These are phyloP conservation scores for Thalassarche chlororhynchos DNA, from an alignment of 2,113 vertebrate species.

Conservation along the genomic window DNA sequence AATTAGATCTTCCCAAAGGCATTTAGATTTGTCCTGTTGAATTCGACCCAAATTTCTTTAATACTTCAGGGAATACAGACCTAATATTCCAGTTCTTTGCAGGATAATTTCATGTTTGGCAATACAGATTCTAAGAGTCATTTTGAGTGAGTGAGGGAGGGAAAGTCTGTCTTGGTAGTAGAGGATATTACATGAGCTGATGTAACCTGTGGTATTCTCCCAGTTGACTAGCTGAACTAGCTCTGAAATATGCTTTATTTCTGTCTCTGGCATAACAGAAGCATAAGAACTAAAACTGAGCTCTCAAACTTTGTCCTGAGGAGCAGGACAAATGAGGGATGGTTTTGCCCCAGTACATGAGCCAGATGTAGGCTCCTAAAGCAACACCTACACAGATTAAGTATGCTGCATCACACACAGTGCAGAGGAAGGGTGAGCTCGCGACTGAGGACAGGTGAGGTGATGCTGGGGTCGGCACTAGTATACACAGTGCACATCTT, in stretches of 20 bases:
- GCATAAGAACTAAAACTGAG: not conserved
- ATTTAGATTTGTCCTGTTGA: not conserved
- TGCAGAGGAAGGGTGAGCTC: not conserved
- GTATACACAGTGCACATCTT: not conserved
- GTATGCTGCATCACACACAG: not conserved
- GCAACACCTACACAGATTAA: not conserved
- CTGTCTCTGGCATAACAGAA: not conserved
- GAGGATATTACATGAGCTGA: not conserved
- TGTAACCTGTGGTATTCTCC: not conserved
- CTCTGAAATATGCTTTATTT: not conserved
- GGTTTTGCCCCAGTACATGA: not conserved
- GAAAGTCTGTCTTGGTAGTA: not conserved
- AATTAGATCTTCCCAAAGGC: not conserved
- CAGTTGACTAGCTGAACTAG: not conserved
- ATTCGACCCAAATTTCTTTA: not conserved
- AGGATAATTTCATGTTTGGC: not conserved
- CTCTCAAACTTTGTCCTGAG: not conserved
- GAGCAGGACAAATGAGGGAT: not conserved
- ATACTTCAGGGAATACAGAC: not conserved
- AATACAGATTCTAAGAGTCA: not conserved
- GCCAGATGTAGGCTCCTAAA: not conserved
- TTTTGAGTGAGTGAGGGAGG: not conserved
- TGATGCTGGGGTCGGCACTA: not conserved
- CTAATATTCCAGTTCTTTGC: not conserved
- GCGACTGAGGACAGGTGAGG: not conserved